Evolutionary conservation across 1,140 invertebrate species (phyloP).

Genomic region (Triops cancriformis): DNA sequence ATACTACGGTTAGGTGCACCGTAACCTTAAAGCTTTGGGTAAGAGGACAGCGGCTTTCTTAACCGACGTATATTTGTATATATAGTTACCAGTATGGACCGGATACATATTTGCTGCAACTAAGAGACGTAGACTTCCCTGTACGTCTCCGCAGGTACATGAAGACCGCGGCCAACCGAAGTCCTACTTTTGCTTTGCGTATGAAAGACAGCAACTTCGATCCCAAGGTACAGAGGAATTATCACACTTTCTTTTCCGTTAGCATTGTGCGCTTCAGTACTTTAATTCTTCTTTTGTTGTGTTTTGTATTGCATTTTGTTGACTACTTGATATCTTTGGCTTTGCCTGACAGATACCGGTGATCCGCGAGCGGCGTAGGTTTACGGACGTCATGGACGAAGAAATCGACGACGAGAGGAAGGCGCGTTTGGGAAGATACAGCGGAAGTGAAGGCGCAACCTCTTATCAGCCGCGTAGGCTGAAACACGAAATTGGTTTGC

Average conservation of each 20-base stretch:
- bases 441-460: conserved; percentile 46
- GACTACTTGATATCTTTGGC: conserved; percentile 42
- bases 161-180: conserved; percentile 69
- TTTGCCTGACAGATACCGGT: conserved; percentile 49
- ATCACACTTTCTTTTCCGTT: conserved; percentile 22
- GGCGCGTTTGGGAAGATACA: conserved; percentile 67
- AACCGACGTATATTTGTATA: conserved; percentile 28
- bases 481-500: conserved; percentile 60
- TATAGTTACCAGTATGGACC: conserved; percentile 86
- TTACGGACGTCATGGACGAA: conserved; percentile 92
- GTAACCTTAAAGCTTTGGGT: no score
- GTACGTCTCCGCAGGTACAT: conserved; percentile 82
- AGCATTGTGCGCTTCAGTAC: conserved; percentile 14
- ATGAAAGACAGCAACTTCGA: conserved; percentile 39
- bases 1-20: no score
- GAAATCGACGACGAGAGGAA: conserved; percentile 85
- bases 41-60: background rate
- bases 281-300: conserved; percentile 20
- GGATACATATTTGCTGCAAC: conserved; percentile 86
- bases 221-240: conserved; percentile 30
- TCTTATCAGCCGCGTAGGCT: conserved; percentile 52
- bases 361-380: conserved; percentile 77
- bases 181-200: conserved; percentile 46
- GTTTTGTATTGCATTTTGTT: conserved; percentile 38
- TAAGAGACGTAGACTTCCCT: conserved; percentile 86